Evolutionary conservation across 2,797 vertebrate species (phyloP).

Genomic region (Sciurus carolinensis): DNA sequence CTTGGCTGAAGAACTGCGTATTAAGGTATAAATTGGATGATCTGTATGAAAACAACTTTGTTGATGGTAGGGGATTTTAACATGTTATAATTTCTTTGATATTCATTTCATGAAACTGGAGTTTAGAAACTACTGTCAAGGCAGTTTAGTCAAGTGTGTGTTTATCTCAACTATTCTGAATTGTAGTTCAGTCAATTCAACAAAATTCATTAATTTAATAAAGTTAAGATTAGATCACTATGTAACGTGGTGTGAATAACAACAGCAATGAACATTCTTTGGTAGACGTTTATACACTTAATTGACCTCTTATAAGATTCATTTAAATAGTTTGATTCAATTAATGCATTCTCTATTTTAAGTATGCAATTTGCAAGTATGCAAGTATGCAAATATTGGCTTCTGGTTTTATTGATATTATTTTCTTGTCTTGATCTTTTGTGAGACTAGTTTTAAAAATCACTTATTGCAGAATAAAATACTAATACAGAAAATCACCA

Average conservation of each 20-base stretch:
- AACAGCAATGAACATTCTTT: background rate
- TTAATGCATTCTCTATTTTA: slow-evolving; percentile 28
- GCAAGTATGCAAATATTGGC: background rate
- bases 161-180: slow-evolving; percentile 22
- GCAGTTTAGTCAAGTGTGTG: background rate
- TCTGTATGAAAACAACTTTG: background rate
- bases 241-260: background rate
- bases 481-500: background rate
- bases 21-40: background rate
- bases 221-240: slow-evolving; percentile 44
- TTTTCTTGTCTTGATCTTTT: background rate
- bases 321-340: slow-evolving; percentile 22
- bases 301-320: slow-evolving; percentile 34
- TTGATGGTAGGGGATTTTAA: background rate
- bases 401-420: slow-evolving; percentile 27
- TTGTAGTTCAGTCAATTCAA: slow-evolving; percentile 23
- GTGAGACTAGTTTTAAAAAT: background rate
- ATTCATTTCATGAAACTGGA: background rate
- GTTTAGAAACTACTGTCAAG: background rate
- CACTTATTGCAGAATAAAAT: background rate
- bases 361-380: background rate
- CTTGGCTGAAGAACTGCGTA: background rate
- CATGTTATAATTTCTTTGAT: background rate
- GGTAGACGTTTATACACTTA: slow-evolving; percentile 34
- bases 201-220: background rate